Evolutionary conservation across 1,140 invertebrate species (phyloP).

Genomic region (Acyrthosiphon pisum): DNA sequence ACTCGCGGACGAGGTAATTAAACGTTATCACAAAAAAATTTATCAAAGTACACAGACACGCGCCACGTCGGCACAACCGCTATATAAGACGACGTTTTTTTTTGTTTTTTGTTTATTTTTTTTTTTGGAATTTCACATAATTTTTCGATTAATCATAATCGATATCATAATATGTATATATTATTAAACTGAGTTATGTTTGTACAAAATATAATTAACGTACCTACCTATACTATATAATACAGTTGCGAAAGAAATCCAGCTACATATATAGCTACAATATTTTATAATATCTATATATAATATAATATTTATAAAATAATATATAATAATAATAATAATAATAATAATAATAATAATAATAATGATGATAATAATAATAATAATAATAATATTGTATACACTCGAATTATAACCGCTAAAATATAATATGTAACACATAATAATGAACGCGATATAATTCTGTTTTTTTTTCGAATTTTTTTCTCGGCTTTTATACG

Average conservation of each 20-base stretch:
- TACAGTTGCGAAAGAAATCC: background rate
- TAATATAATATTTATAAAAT: background rate
- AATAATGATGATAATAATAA: no score
- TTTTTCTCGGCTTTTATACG: background rate
- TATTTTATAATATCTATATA: background rate
- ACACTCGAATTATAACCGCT: background rate
- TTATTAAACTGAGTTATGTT: background rate
- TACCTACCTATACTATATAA: background rate
- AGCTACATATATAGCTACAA: background rate
- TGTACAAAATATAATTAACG: conserved; percentile 16
- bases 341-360: background rate
- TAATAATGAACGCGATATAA: background rate
- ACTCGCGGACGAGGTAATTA: background rate
- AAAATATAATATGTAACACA: background rate
- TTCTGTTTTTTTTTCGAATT: background rate
- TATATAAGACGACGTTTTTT: background rate
- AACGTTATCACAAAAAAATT: background rate
- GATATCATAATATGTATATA: background rate
- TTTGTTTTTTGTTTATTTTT: background rate
- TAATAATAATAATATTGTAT: background rate
- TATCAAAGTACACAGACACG: background rate
- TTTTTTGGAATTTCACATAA: background rate
- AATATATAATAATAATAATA: background rate
- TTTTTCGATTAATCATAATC: background rate
- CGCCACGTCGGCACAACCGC: background rate